phyloP scores from a whole-genome alignment of 2,113 vertebrate genomes.

The Misgurnus anguillicaudatus region DNA sequence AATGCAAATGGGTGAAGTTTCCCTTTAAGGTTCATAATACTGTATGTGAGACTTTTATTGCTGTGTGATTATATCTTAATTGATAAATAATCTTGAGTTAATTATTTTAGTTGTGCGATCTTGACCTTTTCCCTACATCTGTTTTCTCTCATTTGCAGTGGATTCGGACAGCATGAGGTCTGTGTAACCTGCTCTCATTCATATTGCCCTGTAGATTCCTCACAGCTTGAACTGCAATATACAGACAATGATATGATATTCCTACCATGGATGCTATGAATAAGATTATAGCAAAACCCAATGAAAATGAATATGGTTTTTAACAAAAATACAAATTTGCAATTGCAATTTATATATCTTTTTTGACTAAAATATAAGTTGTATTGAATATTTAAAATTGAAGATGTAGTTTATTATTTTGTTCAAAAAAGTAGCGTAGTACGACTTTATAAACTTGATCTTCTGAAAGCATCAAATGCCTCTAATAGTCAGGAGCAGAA shows the following conservation, averaged over 20 bases:
- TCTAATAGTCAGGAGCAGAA: slow-evolving; percentile 3
- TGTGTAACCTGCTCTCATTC: background rate
- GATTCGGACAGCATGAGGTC: background rate
- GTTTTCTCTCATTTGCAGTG: background rate
- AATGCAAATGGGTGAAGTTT: no score
- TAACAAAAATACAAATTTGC: background rate
- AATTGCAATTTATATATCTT: no score
- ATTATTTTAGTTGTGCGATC: background rate
- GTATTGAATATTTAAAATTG: no score
- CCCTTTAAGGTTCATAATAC: no score
- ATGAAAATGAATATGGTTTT: background rate
- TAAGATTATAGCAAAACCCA: background rate
- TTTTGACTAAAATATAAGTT: no score
- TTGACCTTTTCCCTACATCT: slow-evolving; percentile 15
- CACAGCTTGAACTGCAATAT: background rate
- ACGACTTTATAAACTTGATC: background rate
- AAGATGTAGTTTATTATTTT: background rate
- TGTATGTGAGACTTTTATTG: background rate
- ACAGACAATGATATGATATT: background rate
- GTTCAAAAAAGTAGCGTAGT: background rate
- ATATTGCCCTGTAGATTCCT: background rate
- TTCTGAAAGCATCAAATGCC: background rate
- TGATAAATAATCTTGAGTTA: background rate
- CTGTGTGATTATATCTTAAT: slow-evolving; percentile 2
- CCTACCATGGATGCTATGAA: background rate